These are phyloP conservation scores for Coregonus clupeaformis DNA, from an alignment of 2,113 vertebrate species.

Conservation along the genomic window DNA sequence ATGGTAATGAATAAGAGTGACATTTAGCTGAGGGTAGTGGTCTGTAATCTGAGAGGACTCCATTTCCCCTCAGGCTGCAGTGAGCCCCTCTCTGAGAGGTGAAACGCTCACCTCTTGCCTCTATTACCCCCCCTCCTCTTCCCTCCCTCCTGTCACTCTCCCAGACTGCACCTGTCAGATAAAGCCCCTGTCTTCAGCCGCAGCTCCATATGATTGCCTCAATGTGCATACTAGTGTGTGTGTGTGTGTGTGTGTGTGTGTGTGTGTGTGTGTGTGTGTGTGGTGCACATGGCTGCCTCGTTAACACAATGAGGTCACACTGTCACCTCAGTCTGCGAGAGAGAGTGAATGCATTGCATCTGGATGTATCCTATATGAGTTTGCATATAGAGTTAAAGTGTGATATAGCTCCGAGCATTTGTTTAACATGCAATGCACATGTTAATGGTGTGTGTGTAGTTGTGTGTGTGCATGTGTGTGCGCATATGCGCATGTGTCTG, in stretches of 20 bases:
- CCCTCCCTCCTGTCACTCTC: constrained; percentile 58
- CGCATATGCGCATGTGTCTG: constrained; percentile 1
- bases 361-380: no score
- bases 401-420: no score
- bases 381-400: no score
- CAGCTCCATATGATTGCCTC: constrained; percentile 60
- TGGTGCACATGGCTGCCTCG: not conserved
- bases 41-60: not conserved
- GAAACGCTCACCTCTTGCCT: not conserved
- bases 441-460: not conserved
- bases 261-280: not conserved
- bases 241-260: not conserved
- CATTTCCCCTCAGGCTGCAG: not conserved
- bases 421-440: not conserved
- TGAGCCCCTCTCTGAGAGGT: no score
- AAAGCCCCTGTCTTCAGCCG: constrained; percentile 65
- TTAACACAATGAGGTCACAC: not conserved
- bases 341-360: no score
- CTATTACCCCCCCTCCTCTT: not conserved
- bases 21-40: not conserved
- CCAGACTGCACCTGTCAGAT: constrained; percentile 71
- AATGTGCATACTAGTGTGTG: constrained; percentile 8
- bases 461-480: constrained; percentile 2
- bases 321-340: not conserved
- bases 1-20: not conserved